Conservation (phyloP, 2,888 invertebrate genomes). For the Melanchra persicariae region DNA sequence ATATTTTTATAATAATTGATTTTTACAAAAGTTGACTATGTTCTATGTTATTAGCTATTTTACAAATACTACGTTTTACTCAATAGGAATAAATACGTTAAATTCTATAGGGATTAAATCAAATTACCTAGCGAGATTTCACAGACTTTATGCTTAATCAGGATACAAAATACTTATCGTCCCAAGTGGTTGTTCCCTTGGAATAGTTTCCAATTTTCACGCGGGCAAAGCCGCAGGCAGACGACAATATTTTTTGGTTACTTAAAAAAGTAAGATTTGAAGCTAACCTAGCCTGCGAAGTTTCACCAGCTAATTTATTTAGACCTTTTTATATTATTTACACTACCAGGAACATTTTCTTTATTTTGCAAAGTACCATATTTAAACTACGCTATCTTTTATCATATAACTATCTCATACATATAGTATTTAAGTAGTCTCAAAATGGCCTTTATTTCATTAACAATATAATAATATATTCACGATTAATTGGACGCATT, state of each 20-base stretch:
- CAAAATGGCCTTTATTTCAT: constrained; percentile 60
- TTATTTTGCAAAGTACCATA: constrained; percentile 42
- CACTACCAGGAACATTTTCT: constrained; percentile 70
- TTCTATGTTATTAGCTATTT: constrained; percentile 26
- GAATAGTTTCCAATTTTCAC: no score
- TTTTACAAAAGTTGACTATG: constrained; percentile 5
- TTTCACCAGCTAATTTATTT: not conserved
- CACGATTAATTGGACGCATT: constrained; percentile 47
- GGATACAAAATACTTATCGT: no score
- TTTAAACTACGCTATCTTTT: constrained; percentile 21
- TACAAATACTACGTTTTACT: constrained; percentile 40
- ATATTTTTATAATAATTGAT: constrained; percentile 17
- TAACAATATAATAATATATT: constrained; percentile 55
- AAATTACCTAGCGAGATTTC: not conserved
- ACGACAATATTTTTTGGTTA: no score
- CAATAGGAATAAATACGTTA: constrained; percentile 64
- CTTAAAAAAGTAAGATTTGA: no score
- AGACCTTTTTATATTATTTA: constrained; percentile 51
- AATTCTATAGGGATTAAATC: constrained; percentile 19
- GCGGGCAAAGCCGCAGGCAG: no score
- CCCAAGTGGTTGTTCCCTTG: no score
- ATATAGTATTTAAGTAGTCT: constrained; percentile 45
- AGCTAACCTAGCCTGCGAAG: no score
- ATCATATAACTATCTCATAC: constrained; percentile 30
- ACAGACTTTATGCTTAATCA: no score